Base-by-base conservation (phyloP, 2,888 invertebrate species). In the Pseudolycoriella hygida region DNA sequence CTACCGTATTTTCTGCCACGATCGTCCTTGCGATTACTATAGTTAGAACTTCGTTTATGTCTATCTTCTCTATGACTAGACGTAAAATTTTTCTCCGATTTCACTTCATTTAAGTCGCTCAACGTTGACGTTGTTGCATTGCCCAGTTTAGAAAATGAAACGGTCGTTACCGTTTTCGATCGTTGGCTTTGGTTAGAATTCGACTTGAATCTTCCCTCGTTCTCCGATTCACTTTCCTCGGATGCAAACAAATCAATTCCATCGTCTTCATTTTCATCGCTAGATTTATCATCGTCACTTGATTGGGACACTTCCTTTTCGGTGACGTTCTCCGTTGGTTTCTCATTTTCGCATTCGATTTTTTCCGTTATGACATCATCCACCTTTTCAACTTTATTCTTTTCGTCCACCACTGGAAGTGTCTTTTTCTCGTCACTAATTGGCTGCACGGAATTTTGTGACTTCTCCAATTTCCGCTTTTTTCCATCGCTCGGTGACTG, bases 211-310 rank as follows among this genome's bases (percentile, higher is more conserved):
- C 53, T 51, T 10, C 53, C 53, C 25, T 53, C 53, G 48, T 51
- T 53, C 47, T 53, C 53, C 0, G 53, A 53, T 49, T 54, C 54
- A 48, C 53, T 53, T 40, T 54, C 54, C 30, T 54, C 53, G 12
- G 53, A 53, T 12, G 53, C 50, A 40, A 54, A 53, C 40, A 54
- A 45, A 44, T 53, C 53, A 34, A 54, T 51, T 8, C 50, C 53
- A 43, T 52, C 53, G n/a, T 52, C 51, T 43, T 49, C 47, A 41
- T 47, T 50, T 14, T 49, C 47, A 8, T 45, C 47, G 32, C 19
- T 40, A 17, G 38, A 19, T 18, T 34, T 37, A 31, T 44, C 40
- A 5, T 45, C 51, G 20, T 50, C 50, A 14, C 37, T 32, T 5
- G 43, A 46, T 14, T 42, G 47, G 4, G 42, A 14, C 12, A 46